Conservation (phyloP, 2,113 vertebrate species). For the Ramphastos sulfuratus region DNA sequence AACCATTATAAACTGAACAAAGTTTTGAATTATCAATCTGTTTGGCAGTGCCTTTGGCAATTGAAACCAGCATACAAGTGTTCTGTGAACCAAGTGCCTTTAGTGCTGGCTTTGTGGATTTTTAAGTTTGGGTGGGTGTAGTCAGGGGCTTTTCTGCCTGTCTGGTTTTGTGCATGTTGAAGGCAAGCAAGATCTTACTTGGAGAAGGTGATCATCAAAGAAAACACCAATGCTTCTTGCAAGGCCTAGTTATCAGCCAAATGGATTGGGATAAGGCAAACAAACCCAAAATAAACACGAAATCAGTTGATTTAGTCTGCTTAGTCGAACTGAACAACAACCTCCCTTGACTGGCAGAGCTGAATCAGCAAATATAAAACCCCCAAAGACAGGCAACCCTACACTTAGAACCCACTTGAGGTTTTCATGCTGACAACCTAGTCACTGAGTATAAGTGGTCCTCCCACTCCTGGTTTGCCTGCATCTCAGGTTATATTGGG, state of each 20-base stretch:
- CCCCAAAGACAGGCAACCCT: slow-evolving; percentile 70
- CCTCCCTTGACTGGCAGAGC: slow-evolving; percentile 68
- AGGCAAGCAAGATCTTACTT: background rate
- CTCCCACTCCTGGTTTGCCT: slow-evolving; percentile 78
- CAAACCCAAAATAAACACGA: slow-evolving; percentile 48
- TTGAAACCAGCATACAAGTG: background rate
- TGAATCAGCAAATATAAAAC: slow-evolving; percentile 79
- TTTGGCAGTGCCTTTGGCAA: background rate
- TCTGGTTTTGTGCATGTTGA: background rate
- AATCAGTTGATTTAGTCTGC: slow-evolving; percentile 59
- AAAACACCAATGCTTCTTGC: slow-evolving; percentile 18
- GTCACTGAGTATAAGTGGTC: slow-evolving; percentile 74
- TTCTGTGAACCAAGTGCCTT: background rate
- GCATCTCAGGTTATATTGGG: slow-evolving; percentile 54
- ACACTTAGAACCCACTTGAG: slow-evolving; percentile 78
- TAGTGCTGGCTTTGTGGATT: background rate
- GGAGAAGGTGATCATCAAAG: background rate
- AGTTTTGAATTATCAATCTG: background rate
- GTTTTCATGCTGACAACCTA: slow-evolving; percentile 71
- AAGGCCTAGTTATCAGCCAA: slow-evolving; percentile 7
- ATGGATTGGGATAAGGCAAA: slow-evolving; percentile 58
- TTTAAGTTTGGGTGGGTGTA: background rate
- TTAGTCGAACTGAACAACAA: slow-evolving; percentile 68
- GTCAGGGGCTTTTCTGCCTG: background rate
- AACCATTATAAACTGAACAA: background rate